phyloP scores from a whole-genome alignment of 2,888 invertebrate genomes.

The Sinopyrophorus schimmeli region DNA sequence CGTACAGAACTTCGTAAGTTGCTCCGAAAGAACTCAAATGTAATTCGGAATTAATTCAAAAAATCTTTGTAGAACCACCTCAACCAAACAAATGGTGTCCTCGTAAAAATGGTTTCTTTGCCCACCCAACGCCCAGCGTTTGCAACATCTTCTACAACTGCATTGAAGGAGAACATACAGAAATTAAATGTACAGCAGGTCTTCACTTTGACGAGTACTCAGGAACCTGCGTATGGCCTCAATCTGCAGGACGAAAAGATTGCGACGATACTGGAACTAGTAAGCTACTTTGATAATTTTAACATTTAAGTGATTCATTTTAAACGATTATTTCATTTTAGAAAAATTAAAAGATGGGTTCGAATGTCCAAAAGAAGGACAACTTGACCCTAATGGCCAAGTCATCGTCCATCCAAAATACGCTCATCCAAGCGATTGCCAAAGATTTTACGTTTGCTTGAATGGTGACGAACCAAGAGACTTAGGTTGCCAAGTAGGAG shows the following conservation, averaged over 20 bases:
- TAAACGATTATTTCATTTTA: slow-evolving; percentile 46
- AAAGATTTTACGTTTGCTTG: slow-evolving; percentile 88
- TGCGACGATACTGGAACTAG: slow-evolving; percentile 59
- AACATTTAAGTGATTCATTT: neutral
- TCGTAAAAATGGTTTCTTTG: slow-evolving; percentile 87
- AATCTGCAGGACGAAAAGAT: slow-evolving; percentile 74
- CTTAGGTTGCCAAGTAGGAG: slow-evolving; percentile 82
- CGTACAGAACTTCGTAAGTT: slow-evolving; percentile 86
- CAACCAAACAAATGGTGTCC: slow-evolving; percentile 74
- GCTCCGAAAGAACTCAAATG: neutral
- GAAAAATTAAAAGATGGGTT: slow-evolving; percentile 82
- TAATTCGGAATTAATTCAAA: neutral
- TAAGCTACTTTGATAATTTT: slow-evolving; percentile 39
- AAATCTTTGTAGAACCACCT: slow-evolving; percentile 73
- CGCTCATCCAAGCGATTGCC: slow-evolving; percentile 85
- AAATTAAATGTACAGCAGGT: slow-evolving; percentile 83
- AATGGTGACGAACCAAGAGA: slow-evolving; percentile 86
- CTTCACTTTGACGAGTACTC: slow-evolving; percentile 88
- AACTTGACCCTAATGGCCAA: slow-evolving; percentile 70
- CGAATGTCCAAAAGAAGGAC: slow-evolving; percentile 75
- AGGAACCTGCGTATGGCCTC: slow-evolving; percentile 91
- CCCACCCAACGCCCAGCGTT: slow-evolving; percentile 78
- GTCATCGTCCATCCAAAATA: slow-evolving; percentile 81
- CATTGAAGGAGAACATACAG: slow-evolving; percentile 79
- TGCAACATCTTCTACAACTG: slow-evolving; percentile 90